phyloP scores from a whole-genome alignment of 2,797 vertebrate genomes.

The Typhlichthys eigenmanni region DNA sequence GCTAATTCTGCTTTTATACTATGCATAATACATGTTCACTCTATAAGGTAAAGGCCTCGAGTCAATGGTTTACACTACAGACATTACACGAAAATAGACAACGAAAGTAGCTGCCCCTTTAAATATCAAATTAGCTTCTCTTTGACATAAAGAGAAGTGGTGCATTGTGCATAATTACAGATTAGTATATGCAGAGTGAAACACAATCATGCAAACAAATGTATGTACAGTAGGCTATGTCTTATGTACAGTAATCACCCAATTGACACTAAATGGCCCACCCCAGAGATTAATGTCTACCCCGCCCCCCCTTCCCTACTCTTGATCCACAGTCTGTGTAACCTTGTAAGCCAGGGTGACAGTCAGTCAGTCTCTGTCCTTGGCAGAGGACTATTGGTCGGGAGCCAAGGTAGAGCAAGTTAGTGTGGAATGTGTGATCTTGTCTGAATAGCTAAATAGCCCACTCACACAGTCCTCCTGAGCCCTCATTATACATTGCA shows the following conservation, averaged over 20 bases:
- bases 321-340: constrained; percentile 38
- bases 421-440: constrained; percentile 66
- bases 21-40: no score
- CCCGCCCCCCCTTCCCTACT: constrained; percentile 13
- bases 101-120: no score
- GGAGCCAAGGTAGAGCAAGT: constrained; percentile 40
- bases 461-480: constrained; percentile 70
- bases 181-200: no score
- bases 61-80: no score
- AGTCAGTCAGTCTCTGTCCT: constrained; percentile 50
- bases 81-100: no score
- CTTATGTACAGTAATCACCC: neutral
- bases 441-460: constrained; percentile 77
- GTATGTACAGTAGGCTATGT: no score
- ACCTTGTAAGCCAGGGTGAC: constrained; percentile 65
- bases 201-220: no score
- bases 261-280: neutral
- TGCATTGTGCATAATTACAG: no score
- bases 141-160: no score
- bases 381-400: constrained; percentile 51
- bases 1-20: no score
- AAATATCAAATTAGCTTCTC: no score
- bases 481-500: constrained; percentile 76
- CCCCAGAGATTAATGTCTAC: neutral
- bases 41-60: no score